phyloP scores from a whole-genome alignment of 1,140 invertebrate genomes.

The Mamestra configurata region DNA sequence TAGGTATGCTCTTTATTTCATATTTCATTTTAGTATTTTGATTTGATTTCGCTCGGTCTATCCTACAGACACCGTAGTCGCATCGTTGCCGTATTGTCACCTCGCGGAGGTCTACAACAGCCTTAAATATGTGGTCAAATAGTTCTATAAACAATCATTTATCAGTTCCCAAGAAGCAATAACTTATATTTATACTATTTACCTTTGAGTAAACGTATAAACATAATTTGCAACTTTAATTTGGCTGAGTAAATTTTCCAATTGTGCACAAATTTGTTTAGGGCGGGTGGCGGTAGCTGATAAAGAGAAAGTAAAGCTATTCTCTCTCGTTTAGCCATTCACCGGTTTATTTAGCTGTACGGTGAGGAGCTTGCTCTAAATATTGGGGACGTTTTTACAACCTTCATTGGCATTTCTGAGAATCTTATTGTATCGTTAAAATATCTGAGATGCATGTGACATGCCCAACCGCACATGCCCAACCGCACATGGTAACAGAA shows the following conservation, averaged over 20 bases:
- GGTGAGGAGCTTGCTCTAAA: slow-evolving; percentile 1
- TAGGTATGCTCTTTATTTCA: no score
- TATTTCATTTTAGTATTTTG: no score
- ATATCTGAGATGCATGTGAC: no score
- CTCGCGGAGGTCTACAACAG: no score
- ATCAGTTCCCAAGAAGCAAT: background rate
- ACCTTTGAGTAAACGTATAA: slow-evolving; percentile 36
- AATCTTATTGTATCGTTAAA: no score
- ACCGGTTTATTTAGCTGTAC: slow-evolving; percentile 60
- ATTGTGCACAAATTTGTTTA: slow-evolving; percentile 70
- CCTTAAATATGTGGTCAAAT: no score
- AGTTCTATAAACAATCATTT: background rate
- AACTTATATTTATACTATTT: slow-evolving; percentile 25
- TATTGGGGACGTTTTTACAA: background rate
- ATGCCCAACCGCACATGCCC: no score
- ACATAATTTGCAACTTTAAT: slow-evolving; percentile 53
- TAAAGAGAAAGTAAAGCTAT: slow-evolving; percentile 65
- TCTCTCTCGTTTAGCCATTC: slow-evolving; percentile 52
- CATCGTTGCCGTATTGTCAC: no score
- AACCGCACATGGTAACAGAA: no score
- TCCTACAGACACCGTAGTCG: no score
- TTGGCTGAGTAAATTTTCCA: slow-evolving; percentile 59
- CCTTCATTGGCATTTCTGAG: no score
- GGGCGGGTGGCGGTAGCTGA: slow-evolving; percentile 61
- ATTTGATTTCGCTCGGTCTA: no score